Conservation (phyloP, 2,888 invertebrate genomes). For the Nephrotoma flavescens region DNA sequence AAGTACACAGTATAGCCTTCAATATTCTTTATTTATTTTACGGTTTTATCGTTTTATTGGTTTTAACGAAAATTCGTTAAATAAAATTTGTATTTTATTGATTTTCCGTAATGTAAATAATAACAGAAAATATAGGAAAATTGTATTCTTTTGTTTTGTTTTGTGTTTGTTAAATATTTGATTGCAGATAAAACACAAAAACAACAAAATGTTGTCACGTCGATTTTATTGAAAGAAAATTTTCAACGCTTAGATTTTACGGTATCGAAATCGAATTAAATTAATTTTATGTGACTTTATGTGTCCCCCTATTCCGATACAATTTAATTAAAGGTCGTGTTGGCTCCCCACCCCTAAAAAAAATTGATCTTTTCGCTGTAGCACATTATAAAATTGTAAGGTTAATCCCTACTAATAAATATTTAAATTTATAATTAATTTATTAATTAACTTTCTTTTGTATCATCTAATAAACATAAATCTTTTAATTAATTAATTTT, state of each 20-base stretch:
- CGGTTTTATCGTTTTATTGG: background rate
- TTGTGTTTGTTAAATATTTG: background rate
- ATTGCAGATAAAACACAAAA: background rate
- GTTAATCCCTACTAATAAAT: background rate
- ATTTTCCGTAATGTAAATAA: background rate
- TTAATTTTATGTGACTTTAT: background rate
- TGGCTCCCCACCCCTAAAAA: background rate
- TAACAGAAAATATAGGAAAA: background rate
- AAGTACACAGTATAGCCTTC: background rate
- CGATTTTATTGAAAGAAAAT: background rate
- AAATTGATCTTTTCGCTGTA: too few species aligned
- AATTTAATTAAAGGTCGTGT: background rate
- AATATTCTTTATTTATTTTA: background rate
- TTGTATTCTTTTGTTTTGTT: too few species aligned
- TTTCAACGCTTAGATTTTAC: background rate
- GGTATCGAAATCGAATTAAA: background rate
- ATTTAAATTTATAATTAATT: background rate
- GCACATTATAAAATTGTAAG: too few species aligned
- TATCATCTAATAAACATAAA: background rate
- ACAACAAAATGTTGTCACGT: background rate
- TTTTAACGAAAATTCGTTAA: background rate
- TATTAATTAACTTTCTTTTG: background rate
- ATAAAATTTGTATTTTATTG: background rate
- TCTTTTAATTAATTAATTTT: background rate
- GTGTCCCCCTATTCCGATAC: background rate